Percentiles rank a stretch among this genome's conserved stretches.
Evolutionary conservation across 2,797 vertebrate genomes (phyloP).

Genomic region (Scolopax bukidnonensis): DNA sequence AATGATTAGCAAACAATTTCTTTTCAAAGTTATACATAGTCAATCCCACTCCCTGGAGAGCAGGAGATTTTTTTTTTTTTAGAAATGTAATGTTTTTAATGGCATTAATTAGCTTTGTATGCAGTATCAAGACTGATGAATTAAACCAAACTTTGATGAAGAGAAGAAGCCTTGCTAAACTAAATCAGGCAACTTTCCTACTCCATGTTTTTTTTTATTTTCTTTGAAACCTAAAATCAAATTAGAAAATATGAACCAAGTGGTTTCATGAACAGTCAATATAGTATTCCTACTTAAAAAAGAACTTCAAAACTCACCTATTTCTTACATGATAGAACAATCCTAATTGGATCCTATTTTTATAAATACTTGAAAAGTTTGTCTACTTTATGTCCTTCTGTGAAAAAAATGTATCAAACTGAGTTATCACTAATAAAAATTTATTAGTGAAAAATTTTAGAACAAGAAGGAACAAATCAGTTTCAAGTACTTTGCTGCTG

Average conservation of each 20-base stretch:
- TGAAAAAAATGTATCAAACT: not conserved
- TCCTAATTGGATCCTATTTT: not conserved
- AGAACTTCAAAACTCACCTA: not conserved
- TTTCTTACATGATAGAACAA: not conserved
- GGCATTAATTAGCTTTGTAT: not conserved
- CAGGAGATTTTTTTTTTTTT: not conserved
- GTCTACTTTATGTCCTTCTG: not conserved
- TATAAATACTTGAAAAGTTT: not conserved
- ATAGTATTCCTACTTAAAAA: not conserved
- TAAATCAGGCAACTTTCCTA: not conserved
- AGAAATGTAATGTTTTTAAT: not conserved
- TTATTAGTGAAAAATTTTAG: not conserved
- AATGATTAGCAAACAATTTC: not conserved
- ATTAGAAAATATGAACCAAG: not conserved
- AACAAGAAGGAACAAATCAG: not conserved
- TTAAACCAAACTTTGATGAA: not conserved
- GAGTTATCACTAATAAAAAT: not conserved
- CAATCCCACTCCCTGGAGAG: accelerated
- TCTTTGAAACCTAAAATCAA: not conserved
- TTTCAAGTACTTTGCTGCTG: not conserved
- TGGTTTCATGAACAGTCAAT: not conserved
- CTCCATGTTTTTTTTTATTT: not conserved
- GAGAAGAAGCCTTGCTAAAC: not conserved
- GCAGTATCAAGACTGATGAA: not conserved
- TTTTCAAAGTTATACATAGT: not conserved